These are phyloP conservation scores for Xanthia togata DNA, from an alignment of 2,888 invertebrate genomes.

Conservation along the genomic window DNA sequence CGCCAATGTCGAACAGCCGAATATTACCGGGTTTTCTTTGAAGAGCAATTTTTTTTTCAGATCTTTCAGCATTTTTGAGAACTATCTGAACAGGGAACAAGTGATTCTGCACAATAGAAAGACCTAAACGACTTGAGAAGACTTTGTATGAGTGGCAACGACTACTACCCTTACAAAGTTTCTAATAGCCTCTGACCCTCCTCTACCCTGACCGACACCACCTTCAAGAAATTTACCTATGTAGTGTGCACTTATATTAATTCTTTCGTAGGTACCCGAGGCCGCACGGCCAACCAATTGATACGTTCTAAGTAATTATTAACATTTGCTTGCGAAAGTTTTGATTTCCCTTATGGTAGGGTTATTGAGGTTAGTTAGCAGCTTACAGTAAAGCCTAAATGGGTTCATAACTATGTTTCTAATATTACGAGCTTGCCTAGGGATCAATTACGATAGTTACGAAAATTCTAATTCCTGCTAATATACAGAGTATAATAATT, in stretches of 20 bases:
- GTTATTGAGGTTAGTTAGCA: constrained; percentile 12
- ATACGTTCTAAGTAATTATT: constrained; percentile 29
- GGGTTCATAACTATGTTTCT: neutral
- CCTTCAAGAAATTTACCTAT: neutral
- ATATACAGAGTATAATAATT: neutral
- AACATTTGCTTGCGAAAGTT: constrained; percentile 35
- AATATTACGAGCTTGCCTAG: neutral
- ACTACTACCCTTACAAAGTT: neutral
- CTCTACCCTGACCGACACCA: too few species aligned
- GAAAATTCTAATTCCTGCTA: neutral
- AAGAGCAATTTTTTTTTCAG: neutral
- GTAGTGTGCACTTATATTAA: neutral
- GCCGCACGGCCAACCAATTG: constrained; percentile 25
- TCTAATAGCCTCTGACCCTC: neutral
- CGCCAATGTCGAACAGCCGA: neutral
- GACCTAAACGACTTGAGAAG: neutral
- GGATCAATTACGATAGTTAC: neutral
- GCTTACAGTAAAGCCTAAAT: constrained; percentile 3
- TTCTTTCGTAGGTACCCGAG: neutral
- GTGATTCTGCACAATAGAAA: neutral
- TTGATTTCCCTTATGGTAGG: constrained; percentile 14
- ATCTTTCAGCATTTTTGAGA: neutral
- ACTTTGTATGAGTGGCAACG: neutral
- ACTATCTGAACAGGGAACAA: neutral
- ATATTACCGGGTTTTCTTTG: too few species aligned